Base-by-base conservation (phyloP, 1,140 invertebrate species). In the Pinna nobilis region DNA sequence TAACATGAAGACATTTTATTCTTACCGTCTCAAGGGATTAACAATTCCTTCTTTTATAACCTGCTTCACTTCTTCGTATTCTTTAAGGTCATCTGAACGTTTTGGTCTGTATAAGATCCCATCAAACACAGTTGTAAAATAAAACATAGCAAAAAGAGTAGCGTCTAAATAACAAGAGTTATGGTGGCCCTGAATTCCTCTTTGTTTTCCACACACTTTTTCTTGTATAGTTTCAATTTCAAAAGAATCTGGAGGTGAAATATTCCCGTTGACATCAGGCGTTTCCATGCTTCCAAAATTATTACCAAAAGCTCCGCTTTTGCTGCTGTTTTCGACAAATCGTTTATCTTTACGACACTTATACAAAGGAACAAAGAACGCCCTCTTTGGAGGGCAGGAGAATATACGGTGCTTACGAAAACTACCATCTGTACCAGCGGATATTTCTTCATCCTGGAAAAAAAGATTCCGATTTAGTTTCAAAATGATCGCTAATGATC, bases 141-240 rank as follows among this genome's bases (percentile, higher is more conserved):
- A 95, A 88, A 98, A 99, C 97, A 99, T 99, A 23, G 95, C 94
- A 88, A 98, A 98, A 6, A 99, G 90, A 3, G 96, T 98, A 1
- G 97, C 96, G 88, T 99, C 98, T 70, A 99, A 90, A 88, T 99
- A 99, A 88, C 98, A 99, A 0, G 97, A 98, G 90, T 99, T 99
- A 84, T 98, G 95, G 88, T 98, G 96, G 5, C 98, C 98, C 90
- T 99, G 97, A 80, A 98, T 98, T 3, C 97, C 97, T 63, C 87
- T 86, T 69, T 89, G 86, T 75, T 90, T 90, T 3, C 90, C 90
- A 74, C 82, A 82, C 39, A 86, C 63, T 33, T 55, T 47, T 33
- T 28, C 57, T 55, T 28, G 41, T n/a, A 61, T 59, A 64, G 44
- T 78, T 53, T 41, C 76, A 51, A 63, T 70, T 25, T 80, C 66